Conservation (phyloP, 2,888 invertebrate genomes). For the Gnatocerus cornutus region DNA sequence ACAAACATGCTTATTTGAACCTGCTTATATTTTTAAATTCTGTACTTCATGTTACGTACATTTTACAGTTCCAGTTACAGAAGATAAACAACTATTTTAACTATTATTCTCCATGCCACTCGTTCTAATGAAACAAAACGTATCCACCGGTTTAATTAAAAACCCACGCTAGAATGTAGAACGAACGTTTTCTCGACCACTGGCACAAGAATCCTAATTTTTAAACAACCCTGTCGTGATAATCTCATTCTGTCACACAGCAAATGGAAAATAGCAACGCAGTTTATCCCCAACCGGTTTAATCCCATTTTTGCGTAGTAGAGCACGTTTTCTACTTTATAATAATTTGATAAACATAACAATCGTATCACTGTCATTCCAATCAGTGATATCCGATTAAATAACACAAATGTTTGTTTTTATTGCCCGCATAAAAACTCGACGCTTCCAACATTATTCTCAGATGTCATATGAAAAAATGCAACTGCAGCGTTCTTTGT, state of each 20-base stretch:
- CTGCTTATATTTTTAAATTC: too few species aligned
- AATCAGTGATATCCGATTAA: not conserved
- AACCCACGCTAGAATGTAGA: conserved; percentile 38
- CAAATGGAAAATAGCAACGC: conserved; percentile 4
- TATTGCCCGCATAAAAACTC: conserved; percentile 12
- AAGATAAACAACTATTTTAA: too few species aligned
- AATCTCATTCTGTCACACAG: conserved; percentile 1
- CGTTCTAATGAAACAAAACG: conserved; percentile 14
- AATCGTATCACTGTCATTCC: not conserved
- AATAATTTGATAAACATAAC: not conserved
- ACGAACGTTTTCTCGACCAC: conserved; percentile 30
- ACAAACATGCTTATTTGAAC: too few species aligned
- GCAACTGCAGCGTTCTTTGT: conserved; percentile 32
- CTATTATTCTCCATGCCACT: conserved; percentile 1
- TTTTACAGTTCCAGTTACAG: too few species aligned
- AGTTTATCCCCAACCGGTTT: not conserved
- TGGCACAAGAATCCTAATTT: conserved; percentile 12
- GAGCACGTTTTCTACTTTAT: conserved; percentile 8
- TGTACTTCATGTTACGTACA: too few species aligned
- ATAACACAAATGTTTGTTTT: conserved; percentile 12
- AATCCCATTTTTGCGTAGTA: conserved; percentile 1
- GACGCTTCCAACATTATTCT: conserved; percentile 10
- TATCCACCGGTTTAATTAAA: conserved; percentile 31
- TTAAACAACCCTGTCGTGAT: conserved; percentile 2
- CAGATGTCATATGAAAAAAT: conserved; percentile 12